Evolutionary conservation across 1,140 invertebrate genomes (phyloP).

Genomic region (Lanistes nyassanus): DNA sequence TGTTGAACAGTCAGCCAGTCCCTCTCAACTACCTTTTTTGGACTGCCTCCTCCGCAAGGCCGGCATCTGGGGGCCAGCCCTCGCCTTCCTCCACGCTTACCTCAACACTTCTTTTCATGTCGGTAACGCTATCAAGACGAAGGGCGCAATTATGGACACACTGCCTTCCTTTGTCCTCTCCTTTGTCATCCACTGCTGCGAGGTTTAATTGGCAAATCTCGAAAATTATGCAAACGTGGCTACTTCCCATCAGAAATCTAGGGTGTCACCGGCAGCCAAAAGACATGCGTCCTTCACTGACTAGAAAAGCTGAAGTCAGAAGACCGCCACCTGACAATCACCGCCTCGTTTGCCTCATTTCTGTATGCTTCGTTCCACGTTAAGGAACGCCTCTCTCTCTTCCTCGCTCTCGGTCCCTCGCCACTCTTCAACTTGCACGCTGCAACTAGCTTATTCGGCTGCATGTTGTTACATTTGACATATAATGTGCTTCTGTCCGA

Average conservation of each 20-base stretch:
- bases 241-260: neutral
- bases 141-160: conserved; percentile 27
- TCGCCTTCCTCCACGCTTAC: neutral
- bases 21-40: neutral
- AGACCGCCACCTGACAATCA: neutral
- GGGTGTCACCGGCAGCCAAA: neutral
- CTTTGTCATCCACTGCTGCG: neutral
- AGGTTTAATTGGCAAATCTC: conserved; percentile 28
- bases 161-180: conserved; percentile 12
- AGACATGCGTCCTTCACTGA: neutral
- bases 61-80: no score
- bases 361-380: neutral
- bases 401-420: no score
- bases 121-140: neutral
- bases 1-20: neutral
- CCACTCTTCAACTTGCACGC: no score
- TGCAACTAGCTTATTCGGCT: no score
- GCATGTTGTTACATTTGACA: no score
- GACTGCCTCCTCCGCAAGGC: no score
- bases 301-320: neutral
- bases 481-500: no score
- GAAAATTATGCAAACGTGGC: conserved; percentile 17
- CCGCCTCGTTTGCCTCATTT: neutral
- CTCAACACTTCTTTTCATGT: neutral
- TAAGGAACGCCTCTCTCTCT: no score